These are phyloP conservation scores for Callipepla californica DNA, from an alignment of 2,113 vertebrate species.

Conservation along the genomic window DNA sequence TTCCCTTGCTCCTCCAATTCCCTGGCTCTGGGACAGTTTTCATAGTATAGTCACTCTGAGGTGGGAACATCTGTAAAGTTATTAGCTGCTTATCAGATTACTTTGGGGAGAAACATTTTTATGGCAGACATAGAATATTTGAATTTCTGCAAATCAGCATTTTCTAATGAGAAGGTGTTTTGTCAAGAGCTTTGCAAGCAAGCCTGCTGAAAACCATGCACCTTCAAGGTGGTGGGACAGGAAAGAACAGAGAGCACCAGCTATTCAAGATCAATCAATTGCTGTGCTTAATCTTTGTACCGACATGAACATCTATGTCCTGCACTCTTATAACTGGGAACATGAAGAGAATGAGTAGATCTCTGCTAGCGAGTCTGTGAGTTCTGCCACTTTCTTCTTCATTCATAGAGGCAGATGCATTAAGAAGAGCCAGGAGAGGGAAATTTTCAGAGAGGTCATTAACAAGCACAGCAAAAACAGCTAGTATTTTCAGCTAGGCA, in stretches of 20 bases:
- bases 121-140: neutral
- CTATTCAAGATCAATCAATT: neutral
- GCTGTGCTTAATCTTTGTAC: neutral
- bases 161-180: neutral
- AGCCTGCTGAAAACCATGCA: neutral
- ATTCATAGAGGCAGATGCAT: rapidly evolving
- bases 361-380: neutral
- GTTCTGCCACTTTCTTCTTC: neutral
- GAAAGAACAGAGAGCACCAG: neutral
- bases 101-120: neutral
- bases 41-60: neutral
- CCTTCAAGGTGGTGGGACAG: neutral
- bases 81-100: neutral
- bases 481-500: neutral
- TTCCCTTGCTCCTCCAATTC: neutral
- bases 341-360: neutral
- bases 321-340: neutral
- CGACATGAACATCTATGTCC: neutral
- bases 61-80: neutral
- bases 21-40: neutral
- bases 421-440: neutral
- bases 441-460: neutral
- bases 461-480: neutral
- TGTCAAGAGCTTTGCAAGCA: neutral
- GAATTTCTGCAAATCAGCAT: neutral